Conservation (phyloP, 2,888 invertebrate genomes). For the Slavum lentiscoides region DNA sequence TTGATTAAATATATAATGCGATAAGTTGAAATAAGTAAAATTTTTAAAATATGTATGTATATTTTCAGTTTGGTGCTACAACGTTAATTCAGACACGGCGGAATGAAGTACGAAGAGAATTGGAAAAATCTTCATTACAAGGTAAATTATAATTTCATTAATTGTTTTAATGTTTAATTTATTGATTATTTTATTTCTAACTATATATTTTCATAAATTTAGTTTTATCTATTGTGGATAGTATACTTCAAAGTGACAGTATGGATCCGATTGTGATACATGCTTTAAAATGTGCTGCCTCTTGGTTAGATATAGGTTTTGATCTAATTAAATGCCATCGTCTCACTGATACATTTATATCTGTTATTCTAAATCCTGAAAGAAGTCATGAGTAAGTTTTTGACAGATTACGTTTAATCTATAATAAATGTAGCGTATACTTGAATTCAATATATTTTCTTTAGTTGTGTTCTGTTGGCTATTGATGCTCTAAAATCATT, state of each 20-base stretch:
- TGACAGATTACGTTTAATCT: neutral
- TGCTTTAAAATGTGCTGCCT: constrained; percentile 65
- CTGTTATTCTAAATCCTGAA: constrained; percentile 55
- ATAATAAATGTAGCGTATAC: neutral
- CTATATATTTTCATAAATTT: constrained; percentile 54
- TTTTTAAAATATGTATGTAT: neutral
- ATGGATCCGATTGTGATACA: constrained; percentile 58
- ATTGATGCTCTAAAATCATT: constrained; percentile 68
- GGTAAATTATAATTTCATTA: constrained; percentile 21
- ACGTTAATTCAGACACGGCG: constrained; percentile 35
- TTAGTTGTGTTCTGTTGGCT: constrained; percentile 64
- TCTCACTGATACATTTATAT: constrained; percentile 57
- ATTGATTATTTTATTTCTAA: constrained; percentile 14
- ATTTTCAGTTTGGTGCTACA: constrained; percentile 41
- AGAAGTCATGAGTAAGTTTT: constrained; percentile 56
- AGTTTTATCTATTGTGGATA: constrained; percentile 60
- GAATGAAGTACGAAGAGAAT: constrained; percentile 45
- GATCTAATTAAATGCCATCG: constrained; percentile 57
- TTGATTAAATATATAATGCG: neutral
- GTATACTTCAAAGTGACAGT: constrained; percentile 55
- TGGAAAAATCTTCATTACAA: constrained; percentile 43
- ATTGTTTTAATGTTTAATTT: neutral
- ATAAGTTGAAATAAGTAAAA: constrained; percentile 5
- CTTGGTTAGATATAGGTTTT: constrained; percentile 68
- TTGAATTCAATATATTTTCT: neutral